Evolutionary conservation across 2,113 vertebrate genomes (phyloP), one percentile per base, ranked within the genome.

Genomic region (Thoracochromis brauschi): DNA sequence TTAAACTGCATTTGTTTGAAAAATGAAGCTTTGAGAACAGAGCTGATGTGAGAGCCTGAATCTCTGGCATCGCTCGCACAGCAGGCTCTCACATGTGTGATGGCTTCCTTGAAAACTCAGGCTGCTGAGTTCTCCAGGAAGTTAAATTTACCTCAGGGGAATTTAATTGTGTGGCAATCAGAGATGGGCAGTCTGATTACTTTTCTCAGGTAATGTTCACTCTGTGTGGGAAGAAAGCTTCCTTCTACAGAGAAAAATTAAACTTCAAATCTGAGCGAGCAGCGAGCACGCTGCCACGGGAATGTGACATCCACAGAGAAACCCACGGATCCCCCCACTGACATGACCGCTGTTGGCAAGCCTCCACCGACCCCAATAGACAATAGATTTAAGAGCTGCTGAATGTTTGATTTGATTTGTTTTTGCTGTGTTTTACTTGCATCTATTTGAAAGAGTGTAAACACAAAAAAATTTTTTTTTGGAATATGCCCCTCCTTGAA

Each of bases 321-420:
- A 24, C 21, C 11, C 53, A 1, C 4, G 1, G 11, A 55, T 0
- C 53, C 0, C 5, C 11, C 1, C 21, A 13, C 0, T 55, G 6
- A 55, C 21, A 24, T 2, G 11, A 55, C 53, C 11, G 0, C 53
- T 55, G 53, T 55, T 2, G 6, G n/a, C 53, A 24, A 54, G 0
- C 10, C n/a, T 54, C 53, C 53, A 55, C 21, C 11, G 2, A 2
- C 21, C 21, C 11, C 53, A 55, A 9, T 35, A 35, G 21, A 57
- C 54, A 1, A 8, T 1, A 26, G 24, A 57, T 26, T 2, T 57
- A 57, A 26, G 54, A 26, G 24, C 4, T 26, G 24, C 24, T 57
- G 24, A 26, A 26, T 57, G 21, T 57, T 3, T 57, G 12, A 57
- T 26, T 57, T 8, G 7, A 0, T 8, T 57, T 57, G 2, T 57